These are phyloP conservation scores for Chelon auratus DNA, from an alignment of 2,797 vertebrate genomes.

Conservation along the genomic window DNA sequence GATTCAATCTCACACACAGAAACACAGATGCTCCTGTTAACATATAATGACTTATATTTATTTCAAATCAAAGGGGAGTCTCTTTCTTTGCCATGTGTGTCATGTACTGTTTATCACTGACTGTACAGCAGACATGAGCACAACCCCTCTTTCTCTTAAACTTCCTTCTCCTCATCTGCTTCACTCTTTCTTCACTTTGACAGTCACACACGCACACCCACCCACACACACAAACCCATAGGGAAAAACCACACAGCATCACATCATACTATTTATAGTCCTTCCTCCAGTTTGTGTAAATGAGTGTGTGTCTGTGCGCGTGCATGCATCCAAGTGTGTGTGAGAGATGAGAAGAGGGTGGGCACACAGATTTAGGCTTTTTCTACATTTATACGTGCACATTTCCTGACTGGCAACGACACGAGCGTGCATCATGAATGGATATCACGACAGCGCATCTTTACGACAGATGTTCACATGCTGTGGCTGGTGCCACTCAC, in stretches of 20 bases:
- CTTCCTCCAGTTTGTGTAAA: constrained; percentile 75
- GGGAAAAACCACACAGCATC: constrained; percentile 81
- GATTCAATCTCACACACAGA: constrained; percentile 30
- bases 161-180: constrained; percentile 42
- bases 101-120: constrained; percentile 64
- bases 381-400: constrained; percentile 60
- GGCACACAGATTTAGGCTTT: constrained; percentile 62
- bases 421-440: constrained; percentile 46
- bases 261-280: constrained; percentile 86
- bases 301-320: constrained; percentile 45
- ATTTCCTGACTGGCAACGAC: constrained; percentile 24
- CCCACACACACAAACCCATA: constrained; percentile 78
- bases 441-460: constrained; percentile 47
- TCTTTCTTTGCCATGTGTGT: constrained; percentile 54
- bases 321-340: constrained; percentile 30
- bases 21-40: constrained; percentile 42
- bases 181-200: constrained; percentile 69
- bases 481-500: constrained; percentile 47
- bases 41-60: constrained; percentile 54
- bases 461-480: constrained; percentile 59
- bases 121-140: constrained; percentile 52
- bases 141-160: constrained; percentile 60
- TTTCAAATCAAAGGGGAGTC: constrained; percentile 64
- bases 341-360: constrained; percentile 58
- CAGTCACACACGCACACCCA: constrained; percentile 79